A percentile compares a stretch with the other conserved stretches of the same genome.
These are phyloP conservation scores for Alligator sinensis DNA, from an alignment of 2,113 vertebrate species.

Conservation along the genomic window DNA sequence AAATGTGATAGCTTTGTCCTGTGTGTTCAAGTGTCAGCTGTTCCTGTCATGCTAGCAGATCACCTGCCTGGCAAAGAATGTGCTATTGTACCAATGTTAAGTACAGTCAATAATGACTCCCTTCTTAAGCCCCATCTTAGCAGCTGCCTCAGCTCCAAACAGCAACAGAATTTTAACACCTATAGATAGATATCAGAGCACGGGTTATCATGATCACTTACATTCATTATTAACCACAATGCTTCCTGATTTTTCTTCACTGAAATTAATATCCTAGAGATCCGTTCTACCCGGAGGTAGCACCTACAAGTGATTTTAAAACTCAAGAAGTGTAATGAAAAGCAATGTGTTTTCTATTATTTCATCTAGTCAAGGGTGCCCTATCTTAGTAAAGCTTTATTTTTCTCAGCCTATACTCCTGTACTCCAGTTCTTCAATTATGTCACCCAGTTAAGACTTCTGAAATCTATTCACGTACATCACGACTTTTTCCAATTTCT, in stretches of 20 bases:
- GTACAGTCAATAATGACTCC: slow-evolving; percentile 55
- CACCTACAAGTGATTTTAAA: background rate
- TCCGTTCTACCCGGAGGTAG: background rate
- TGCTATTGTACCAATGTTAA: slow-evolving; percentile 55
- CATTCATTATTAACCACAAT: background rate
- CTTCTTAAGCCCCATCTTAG: slow-evolving; percentile 41
- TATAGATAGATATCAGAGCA: background rate
- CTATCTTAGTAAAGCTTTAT: background rate
- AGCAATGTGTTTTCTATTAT: background rate
- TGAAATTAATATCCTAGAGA: background rate
- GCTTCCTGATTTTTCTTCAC: background rate
- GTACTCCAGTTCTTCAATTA: background rate
- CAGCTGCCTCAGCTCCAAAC: slow-evolving; percentile 6
- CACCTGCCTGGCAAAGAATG: slow-evolving; percentile 37
- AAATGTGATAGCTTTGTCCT: too few species aligned
- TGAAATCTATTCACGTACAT: background rate
- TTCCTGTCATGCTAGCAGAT: slow-evolving; percentile 3
- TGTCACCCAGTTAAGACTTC: background rate
- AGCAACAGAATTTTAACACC: background rate
- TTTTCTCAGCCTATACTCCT: background rate
- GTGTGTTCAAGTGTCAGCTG: background rate
- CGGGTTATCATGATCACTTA: background rate
- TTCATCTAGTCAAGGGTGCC: background rate
- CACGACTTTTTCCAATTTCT: background rate
- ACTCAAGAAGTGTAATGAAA: background rate